Conservation (phyloP, 2,113 vertebrate species). For the Alligator sinensis region DNA sequence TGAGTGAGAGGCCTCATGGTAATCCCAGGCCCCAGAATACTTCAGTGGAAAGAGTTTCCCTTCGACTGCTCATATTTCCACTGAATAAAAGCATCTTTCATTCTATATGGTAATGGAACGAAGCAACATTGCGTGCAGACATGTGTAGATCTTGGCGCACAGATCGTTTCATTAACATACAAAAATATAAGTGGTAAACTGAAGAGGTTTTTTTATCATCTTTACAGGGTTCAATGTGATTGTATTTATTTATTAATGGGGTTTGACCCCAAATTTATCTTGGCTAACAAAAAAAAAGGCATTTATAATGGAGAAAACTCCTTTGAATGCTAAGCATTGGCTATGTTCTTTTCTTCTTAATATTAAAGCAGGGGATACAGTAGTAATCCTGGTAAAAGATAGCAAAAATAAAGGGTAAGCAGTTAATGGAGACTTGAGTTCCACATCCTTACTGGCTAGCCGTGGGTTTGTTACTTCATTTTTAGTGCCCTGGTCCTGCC, state of each 20-base stretch:
- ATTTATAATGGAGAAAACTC: not conserved
- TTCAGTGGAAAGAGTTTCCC: slow-evolving; percentile 66
- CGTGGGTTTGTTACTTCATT: fast-evolving
- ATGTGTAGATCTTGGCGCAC: not conserved
- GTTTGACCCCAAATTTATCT: no score
- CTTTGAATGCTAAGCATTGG: not conserved
- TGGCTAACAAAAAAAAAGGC: not conserved
- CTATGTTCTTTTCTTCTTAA: not conserved
- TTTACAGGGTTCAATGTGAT: no score
- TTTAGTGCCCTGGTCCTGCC: not conserved
- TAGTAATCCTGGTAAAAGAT: not conserved
- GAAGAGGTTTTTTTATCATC: not conserved
- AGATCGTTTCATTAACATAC: not conserved
- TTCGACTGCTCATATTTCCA: slow-evolving; percentile 67
- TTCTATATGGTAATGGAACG: slow-evolving; percentile 50
- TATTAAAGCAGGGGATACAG: not conserved
- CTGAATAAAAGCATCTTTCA: slow-evolving; percentile 63
- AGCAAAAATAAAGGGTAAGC: not conserved
- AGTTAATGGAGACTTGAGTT: not conserved
- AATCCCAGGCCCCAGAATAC: slow-evolving; percentile 30
- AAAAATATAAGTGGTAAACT: not conserved
- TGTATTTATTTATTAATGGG: no score
- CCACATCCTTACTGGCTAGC: fast-evolving
- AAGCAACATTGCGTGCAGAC: slow-evolving; percentile 21
- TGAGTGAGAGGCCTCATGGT: not conserved